Percentiles rank a stretch among this genome's conserved stretches.
Conservation (phyloP, 2,888 invertebrate genomes). For the Drosophila kambysellisi region DNA sequence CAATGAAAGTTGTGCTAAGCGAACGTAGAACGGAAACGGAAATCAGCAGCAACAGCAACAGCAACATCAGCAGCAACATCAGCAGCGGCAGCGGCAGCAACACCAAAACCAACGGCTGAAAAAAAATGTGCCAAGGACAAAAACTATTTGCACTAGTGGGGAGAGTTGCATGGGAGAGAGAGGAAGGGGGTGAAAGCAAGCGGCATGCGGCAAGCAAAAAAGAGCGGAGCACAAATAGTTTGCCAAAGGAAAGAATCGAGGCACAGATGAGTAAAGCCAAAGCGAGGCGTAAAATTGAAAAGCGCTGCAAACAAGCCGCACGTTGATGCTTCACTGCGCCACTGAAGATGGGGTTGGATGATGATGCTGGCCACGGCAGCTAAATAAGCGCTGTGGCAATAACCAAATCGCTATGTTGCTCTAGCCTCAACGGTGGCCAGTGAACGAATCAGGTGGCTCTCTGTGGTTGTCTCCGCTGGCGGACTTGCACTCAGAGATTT, state of each 20-base stretch:
- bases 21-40: constrained; percentile 81
- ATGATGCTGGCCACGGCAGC: constrained; percentile 25
- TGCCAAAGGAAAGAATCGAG: constrained; percentile 40
- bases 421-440: not conserved
- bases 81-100: constrained; percentile 6
- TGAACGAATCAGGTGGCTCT: constrained; percentile 6
- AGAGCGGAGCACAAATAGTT: constrained; percentile 26
- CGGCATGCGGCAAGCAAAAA: constrained; percentile 26
- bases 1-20: constrained; percentile 77
- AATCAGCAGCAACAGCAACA: constrained; percentile 67
- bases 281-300: constrained; percentile 75
- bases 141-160: constrained; percentile 67
- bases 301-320: constrained; percentile 69
- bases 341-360: constrained; percentile 27
- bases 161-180: not conserved
- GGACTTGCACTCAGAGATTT: constrained; percentile 6
- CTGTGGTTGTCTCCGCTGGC: constrained; percentile 5
- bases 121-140: constrained; percentile 82
- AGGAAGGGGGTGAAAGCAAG: constrained; percentile 12
- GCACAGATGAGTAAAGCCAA: constrained; percentile 63
- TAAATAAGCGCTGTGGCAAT: constrained; percentile 71
- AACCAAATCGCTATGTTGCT: constrained; percentile 46
- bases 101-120: constrained; percentile 23
- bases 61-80: constrained; percentile 23
- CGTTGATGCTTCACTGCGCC: constrained; percentile 22